phyloP scores from a whole-genome alignment of 2,113 vertebrate genomes.

The Cathartes aura region DNA sequence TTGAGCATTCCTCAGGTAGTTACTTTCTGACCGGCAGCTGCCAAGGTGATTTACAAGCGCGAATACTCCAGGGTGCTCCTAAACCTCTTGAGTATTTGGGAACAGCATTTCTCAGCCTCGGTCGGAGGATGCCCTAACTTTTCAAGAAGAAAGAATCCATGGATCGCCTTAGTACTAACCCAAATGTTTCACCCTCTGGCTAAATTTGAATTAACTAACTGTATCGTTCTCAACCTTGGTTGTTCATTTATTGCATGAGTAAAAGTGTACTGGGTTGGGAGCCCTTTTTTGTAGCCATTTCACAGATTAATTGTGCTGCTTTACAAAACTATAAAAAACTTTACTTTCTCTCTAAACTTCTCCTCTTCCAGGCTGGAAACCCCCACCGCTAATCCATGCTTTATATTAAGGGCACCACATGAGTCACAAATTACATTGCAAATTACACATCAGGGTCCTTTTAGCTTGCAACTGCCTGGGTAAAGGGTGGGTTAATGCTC shows the following conservation, averaged over 20 bases:
- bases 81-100: not conserved
- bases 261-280: not conserved
- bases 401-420: not conserved
- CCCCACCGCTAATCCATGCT: not conserved
- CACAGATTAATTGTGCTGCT: not conserved
- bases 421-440: not conserved
- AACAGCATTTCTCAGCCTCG: not conserved
- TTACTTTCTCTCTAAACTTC: not conserved
- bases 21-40: not conserved
- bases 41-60: not conserved
- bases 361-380: not conserved
- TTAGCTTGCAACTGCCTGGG: not conserved
- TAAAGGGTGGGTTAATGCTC: not conserved
- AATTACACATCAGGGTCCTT: not conserved
- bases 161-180: not conserved
- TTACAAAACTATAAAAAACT: not conserved
- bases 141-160: not conserved
- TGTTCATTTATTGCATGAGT: not conserved
- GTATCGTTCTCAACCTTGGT: not conserved
- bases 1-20: not conserved
- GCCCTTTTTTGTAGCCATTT: not conserved
- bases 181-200: not conserved
- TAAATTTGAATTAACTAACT: not conserved
- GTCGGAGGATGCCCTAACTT: not conserved
- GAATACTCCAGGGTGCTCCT: not conserved